These are phyloP conservation scores for Ditylenchus weischeri DNA, from an alignment of 2,888 invertebrate species.

Conservation along the genomic window DNA sequence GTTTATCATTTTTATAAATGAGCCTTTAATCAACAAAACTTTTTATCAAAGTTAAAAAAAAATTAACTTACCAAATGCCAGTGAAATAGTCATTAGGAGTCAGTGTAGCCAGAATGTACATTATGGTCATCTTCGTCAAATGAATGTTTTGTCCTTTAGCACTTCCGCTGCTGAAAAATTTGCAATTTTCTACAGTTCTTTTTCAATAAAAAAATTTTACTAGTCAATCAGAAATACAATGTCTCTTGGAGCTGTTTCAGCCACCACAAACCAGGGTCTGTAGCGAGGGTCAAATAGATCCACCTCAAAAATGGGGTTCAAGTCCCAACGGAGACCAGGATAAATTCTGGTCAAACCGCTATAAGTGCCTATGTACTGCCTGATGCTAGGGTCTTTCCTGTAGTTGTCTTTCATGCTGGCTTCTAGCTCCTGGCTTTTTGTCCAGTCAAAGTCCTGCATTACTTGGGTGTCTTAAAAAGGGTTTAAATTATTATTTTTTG, in stretches of 20 bases:
- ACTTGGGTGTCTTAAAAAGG: slow-evolving; percentile 26
- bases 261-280: slow-evolving; percentile 55
- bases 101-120: slow-evolving; percentile 52
- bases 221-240: slow-evolving; percentile 57
- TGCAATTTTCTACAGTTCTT: background rate
- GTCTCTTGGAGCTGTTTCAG: slow-evolving; percentile 55
- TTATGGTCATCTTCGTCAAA: slow-evolving; percentile 49
- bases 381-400: slow-evolving; percentile 31
- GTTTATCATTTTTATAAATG: too few relatives aligned
- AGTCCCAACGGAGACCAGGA: slow-evolving; percentile 52
- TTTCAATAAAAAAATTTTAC: slow-evolving; percentile 33
- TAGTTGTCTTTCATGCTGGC: slow-evolving; percentile 41
- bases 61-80: slow-evolving; percentile 41
- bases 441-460: slow-evolving; percentile 53
- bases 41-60: too few relatives aligned
- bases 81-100: slow-evolving; percentile 55
- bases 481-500: background rate
- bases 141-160: slow-evolving; percentile 55
- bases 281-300: slow-evolving; percentile 57
- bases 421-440: slow-evolving; percentile 38
- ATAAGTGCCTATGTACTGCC: slow-evolving; percentile 57
- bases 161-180: slow-evolving; percentile 36
- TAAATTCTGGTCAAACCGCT: slow-evolving; percentile 54
- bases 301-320: slow-evolving; percentile 50
- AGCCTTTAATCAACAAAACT: too few relatives aligned